Evolutionary conservation across 2,113 vertebrate species (phyloP).

Genomic region (Misgurnus mizolepis): DNA sequence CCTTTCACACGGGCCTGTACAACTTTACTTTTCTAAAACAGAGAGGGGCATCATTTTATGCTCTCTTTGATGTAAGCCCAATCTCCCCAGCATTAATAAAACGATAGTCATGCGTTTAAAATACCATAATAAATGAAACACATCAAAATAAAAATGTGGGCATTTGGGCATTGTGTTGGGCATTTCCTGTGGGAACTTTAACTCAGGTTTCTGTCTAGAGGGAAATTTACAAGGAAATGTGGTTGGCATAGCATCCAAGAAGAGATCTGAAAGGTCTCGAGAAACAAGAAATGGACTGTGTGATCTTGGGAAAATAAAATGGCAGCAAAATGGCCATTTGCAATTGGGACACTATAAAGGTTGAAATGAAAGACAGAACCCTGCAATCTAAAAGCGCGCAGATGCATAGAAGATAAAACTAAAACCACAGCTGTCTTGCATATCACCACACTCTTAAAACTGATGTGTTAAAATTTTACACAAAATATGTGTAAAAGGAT

Average conservation of each 20-base stretch:
- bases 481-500: too few relatives aligned
- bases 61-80: too few relatives aligned
- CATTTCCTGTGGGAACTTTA: not conserved
- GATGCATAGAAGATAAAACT: not conserved
- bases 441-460: too few relatives aligned
- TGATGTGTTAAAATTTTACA: too few relatives aligned
- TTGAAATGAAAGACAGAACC: not conserved
- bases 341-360: not conserved
- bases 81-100: too few relatives aligned
- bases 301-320: slow-evolving; percentile 9
- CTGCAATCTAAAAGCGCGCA: not conserved
- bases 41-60: too few relatives aligned
- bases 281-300: not conserved
- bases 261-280: not conserved
- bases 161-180: not conserved
- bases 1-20: not conserved
- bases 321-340: slow-evolving; percentile 22
- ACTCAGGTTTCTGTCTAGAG: not conserved
- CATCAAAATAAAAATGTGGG: not conserved
- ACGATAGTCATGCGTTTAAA: not conserved
- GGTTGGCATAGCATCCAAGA: slow-evolving; percentile 6
- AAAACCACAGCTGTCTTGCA: not conserved
- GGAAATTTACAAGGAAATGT: slow-evolving; percentile 17
- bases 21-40: not conserved
- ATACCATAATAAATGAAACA: not conserved